Evolutionary conservation across 2,113 vertebrate species (phyloP).

Genomic region (Marmota monax): DNA sequence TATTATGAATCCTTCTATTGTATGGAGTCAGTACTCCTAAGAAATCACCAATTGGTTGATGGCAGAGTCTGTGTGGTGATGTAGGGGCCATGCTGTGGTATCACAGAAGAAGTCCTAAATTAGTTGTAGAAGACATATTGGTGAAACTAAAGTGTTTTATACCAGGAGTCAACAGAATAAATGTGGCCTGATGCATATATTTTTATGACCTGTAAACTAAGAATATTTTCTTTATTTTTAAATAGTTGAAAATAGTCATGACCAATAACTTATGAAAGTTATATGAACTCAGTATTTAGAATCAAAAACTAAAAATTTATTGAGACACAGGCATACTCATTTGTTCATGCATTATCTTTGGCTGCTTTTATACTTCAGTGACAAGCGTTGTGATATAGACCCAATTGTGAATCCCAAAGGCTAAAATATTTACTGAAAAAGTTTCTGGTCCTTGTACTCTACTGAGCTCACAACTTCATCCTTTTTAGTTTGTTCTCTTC

Average conservation of each 20-base stretch:
- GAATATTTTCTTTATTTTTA: neutral
- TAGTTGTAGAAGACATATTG: neutral
- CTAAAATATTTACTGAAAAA: neutral
- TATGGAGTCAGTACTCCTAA: neutral
- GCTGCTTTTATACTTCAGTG: neutral
- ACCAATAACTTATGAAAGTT: slow-evolving; percentile 9
- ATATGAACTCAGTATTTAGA: neutral
- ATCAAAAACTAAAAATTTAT: slow-evolving; percentile 28
- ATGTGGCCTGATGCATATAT: neutral
- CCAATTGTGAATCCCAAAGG: neutral
- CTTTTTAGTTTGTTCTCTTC: neutral
- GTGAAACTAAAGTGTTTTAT: neutral
- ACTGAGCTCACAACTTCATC: neutral
- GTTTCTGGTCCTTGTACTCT: neutral
- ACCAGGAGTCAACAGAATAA: neutral
- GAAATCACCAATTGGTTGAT: neutral
- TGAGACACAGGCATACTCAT: neutral
- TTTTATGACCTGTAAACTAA: neutral
- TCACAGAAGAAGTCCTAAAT: neutral
- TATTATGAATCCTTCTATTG: neutral
- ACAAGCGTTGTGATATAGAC: neutral
- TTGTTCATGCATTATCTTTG: neutral
- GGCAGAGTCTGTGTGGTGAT: neutral
- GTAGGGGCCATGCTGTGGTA: neutral
- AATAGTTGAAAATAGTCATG: neutral